These are phyloP conservation scores for Sympetrum striolatum DNA, from an alignment of 2,888 invertebrate genomes.

Conservation along the genomic window DNA sequence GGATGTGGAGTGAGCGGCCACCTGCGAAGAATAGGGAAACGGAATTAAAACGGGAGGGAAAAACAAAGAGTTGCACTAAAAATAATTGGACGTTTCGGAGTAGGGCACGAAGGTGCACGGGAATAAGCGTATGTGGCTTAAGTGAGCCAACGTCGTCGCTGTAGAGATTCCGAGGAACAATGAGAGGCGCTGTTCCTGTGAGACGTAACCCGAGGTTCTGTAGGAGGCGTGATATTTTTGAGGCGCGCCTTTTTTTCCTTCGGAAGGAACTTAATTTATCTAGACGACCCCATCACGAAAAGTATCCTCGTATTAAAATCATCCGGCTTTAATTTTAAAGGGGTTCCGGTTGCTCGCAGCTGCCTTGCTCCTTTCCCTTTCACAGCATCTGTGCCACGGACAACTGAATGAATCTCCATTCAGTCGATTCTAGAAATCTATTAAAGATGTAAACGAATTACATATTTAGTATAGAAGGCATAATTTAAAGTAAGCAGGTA, in stretches of 20 bases:
- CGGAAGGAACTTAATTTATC: background rate
- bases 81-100: background rate
- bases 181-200: background rate
- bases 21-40: background rate
- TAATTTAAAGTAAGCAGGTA: too few relatives aligned
- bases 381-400: too few relatives aligned
- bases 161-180: background rate
- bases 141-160: background rate
- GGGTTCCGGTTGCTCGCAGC: too few relatives aligned
- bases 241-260: background rate
- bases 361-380: too few relatives aligned
- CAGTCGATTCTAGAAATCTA: too few relatives aligned
- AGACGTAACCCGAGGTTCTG: background rate
- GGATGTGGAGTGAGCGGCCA: constrained; percentile 26
- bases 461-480: too few relatives aligned
- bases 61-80: background rate
- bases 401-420: too few relatives aligned
- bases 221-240: background rate
- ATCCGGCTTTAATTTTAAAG: too few relatives aligned
- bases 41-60: background rate
- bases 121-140: background rate
- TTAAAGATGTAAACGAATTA: too few relatives aligned
- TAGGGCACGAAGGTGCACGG: background rate
- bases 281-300: background rate
- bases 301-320: too few relatives aligned